These are phyloP conservation scores for Carassius carassius DNA, from an alignment of 2,113 vertebrate species.

Conservation along the genomic window DNA sequence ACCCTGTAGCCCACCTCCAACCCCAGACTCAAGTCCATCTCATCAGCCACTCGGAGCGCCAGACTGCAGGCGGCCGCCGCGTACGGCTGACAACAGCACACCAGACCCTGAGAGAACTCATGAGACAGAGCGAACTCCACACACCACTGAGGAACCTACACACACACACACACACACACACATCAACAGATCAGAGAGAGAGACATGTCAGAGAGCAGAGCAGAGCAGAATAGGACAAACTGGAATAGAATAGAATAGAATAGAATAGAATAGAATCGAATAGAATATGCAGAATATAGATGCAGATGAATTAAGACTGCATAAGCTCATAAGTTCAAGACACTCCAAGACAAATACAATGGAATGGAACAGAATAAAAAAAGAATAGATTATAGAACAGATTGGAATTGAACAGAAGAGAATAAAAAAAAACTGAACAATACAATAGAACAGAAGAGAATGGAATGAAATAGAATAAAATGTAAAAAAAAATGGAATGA, in stretches of 20 bases:
- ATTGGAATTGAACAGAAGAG: background rate
- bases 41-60: constrained; percentile 88
- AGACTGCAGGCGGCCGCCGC: constrained; percentile 85
- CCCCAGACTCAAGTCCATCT: constrained; percentile 96
- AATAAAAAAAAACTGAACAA: background rate
- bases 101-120: constrained; percentile 82
- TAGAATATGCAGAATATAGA: background rate
- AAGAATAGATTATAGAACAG: too few species aligned
- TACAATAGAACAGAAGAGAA: background rate
- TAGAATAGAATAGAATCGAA: background rate
- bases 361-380: background rate
- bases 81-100: constrained; percentile 88
- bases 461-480: too few species aligned
- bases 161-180: constrained; percentile 33
- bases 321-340: too few species aligned
- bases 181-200: too few species aligned
- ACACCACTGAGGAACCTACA: constrained; percentile 95
- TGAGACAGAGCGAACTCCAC: constrained; percentile 86
- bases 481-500: too few species aligned
- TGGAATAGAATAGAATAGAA: background rate
- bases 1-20: constrained; percentile 93
- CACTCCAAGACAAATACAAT: background rate
- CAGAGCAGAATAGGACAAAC: background rate
- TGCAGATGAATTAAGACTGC: too few species aligned
- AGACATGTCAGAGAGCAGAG: background rate